Evolutionary conservation across 2,113 vertebrate species (phyloP).

Genomic region (Dipodomys stephensi): DNA sequence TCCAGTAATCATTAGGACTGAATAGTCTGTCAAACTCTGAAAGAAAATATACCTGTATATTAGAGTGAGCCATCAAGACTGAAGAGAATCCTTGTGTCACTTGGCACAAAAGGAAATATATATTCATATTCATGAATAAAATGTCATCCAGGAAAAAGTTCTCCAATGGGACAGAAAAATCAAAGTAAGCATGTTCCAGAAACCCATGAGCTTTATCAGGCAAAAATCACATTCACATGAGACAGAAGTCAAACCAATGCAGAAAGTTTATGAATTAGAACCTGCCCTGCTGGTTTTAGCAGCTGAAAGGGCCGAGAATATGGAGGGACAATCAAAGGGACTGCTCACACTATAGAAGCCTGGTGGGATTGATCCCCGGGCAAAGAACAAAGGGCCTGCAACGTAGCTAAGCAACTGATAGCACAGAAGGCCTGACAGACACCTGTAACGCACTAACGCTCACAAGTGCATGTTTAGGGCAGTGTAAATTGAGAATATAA

Average conservation of each 20-base stretch:
- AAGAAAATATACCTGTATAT: background rate
- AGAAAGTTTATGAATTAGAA: conserved; percentile 34
- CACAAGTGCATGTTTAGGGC: conserved; percentile 18
- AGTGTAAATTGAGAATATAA: background rate
- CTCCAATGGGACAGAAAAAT: background rate
- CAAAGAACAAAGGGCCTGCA: conserved; percentile 68
- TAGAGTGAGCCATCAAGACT: background rate
- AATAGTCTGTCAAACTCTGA: conserved; percentile 33
- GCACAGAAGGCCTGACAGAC: conserved; percentile 45
- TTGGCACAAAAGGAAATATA: conserved; percentile 8
- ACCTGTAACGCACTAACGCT: conserved; percentile 51
- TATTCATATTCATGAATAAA: conserved; percentile 14
- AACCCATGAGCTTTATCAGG: background rate
- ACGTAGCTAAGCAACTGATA: conserved; percentile 70
- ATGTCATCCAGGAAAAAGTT: background rate
- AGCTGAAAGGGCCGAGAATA: conserved; percentile 23
- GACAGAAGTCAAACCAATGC: conserved; percentile 20
- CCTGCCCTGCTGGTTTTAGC: conserved; percentile 55
- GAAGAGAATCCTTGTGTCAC: background rate
- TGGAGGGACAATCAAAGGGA: conserved; percentile 61
- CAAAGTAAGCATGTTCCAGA: background rate
- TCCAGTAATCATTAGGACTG: conserved; percentile 13
- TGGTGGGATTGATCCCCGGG: conserved; percentile 57
- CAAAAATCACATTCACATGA: conserved; percentile 33
- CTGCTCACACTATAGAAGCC: conserved; percentile 42